Conservation (phyloP, 2,113 vertebrate species). For the Excalfactoria chinensis region DNA sequence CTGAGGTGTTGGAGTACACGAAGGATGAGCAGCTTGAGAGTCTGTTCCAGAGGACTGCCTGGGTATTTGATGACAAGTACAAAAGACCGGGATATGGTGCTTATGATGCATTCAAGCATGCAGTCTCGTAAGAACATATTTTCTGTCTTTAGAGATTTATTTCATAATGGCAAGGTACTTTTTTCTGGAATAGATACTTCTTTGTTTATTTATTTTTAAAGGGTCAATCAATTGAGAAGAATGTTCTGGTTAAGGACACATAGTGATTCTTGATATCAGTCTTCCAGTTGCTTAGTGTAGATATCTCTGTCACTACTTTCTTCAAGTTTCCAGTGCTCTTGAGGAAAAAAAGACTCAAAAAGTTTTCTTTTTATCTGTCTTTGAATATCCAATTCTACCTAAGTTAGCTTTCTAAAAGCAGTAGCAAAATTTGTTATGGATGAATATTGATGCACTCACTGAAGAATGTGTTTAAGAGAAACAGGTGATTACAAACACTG, state of each 20-base stretch:
- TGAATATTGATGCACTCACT: not conserved
- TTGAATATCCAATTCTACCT: not conserved
- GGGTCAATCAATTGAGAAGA: not conserved
- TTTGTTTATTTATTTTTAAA: not conserved
- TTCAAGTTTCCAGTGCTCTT: not conserved
- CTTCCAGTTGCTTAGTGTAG: not conserved
- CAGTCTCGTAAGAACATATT: constrained; percentile 89
- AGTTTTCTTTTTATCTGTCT: not conserved
- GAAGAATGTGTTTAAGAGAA: not conserved
- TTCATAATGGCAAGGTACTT: not conserved
- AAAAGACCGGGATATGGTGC: constrained; percentile 96
- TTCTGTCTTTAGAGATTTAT: not conserved
- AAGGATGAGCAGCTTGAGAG: constrained; percentile 98
- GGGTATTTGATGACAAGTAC: constrained; percentile 98
- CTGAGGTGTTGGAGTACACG: constrained; percentile 94
- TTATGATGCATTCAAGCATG: constrained; percentile 97
- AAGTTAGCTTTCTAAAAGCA: not conserved
- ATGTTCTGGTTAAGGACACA: not conserved
- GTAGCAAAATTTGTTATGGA: not conserved
- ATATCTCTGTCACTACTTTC: not conserved
- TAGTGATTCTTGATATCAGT: not conserved
- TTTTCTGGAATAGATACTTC: not conserved
- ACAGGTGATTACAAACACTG: not conserved
- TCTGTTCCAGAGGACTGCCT: constrained; percentile 95
- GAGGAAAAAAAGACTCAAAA: not conserved